Evolutionary conservation across 2,797 vertebrate genomes (phyloP).

Genomic region (Molothrus ater): DNA sequence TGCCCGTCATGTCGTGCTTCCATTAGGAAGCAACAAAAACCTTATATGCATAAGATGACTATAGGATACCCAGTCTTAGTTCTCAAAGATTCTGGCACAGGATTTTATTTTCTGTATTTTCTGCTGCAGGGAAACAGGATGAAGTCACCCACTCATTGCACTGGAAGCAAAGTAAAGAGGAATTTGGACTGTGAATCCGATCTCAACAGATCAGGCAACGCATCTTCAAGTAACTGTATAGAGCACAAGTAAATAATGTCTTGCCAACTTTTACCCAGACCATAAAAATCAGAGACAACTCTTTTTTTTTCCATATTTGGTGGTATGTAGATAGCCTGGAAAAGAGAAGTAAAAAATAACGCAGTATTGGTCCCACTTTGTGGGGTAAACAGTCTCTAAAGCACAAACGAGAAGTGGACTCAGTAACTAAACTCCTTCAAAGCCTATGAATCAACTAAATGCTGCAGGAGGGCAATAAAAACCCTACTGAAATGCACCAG

Average conservation of each 20-base stretch:
- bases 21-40: conserved; percentile 18
- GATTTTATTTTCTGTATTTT: neutral
- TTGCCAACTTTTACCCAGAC: neutral
- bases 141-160: neutral
- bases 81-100: neutral
- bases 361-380: neutral
- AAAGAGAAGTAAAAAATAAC: neutral
- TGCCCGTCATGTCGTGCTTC: neutral
- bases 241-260: neutral
- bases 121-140: neutral
- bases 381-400: neutral
- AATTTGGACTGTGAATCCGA: neutral
- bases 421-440: neutral
- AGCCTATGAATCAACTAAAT: neutral
- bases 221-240: neutral
- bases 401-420: neutral
- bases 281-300: neutral
- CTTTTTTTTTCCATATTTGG: neutral
- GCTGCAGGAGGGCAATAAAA: neutral
- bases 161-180: neutral
- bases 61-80: neutral
- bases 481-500: neutral
- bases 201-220: neutral
- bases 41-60: neutral
- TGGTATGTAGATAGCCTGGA: neutral